Evolutionary conservation across 2,888 invertebrate genomes (phyloP), one percentile per base, ranked within the genome.

Genomic region (Lycophotia porphyrea): DNA sequence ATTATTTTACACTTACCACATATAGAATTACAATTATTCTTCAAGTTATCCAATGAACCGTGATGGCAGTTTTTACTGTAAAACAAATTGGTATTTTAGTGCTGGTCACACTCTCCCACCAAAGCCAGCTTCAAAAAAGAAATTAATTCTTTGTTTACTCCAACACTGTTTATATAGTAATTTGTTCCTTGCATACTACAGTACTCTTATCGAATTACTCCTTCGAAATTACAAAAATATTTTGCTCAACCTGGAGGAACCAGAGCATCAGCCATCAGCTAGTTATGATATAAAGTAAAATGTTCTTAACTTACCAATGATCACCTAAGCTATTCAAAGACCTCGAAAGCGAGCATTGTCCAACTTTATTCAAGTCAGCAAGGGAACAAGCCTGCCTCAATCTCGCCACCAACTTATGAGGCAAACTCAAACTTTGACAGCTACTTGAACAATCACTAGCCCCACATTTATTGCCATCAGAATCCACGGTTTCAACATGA

Each of bases 331-430:
- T 94, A 80, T 92, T 95, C 55, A 95, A 84, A 0, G 95, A 95
- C 36, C 88, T 89, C 5, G 95, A 93, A n/a, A 93, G 61, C 0
- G 86, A 81, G 81, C 93, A 91, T 1, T 89, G 86, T 21, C 91
- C 90, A 0, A 88, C 80, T 74, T 92, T 93, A 39, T 94, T 93
- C 44, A 96, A 85, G 80, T 96, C 96, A 0, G 91, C 94, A 7
- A 96, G 79, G 0, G 96, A 96, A 65, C 94, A 94, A 0, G 95
- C 94, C 11, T 94, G 95, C 15, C 94, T 87, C 55, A 95, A 78
- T 24, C 93, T 90, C 0, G 94, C 89, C 0, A 96, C 94, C 63
- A 96, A 84, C 79, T 92, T 95, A 68, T 95, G 95, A 11, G 93
- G 95, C 36, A 93, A 84, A 5, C 73, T 78, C 52, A 89, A 74